Evolutionary conservation across 2,888 invertebrate species (phyloP).

Genomic region (Imbricaverruca yamaguchii): DNA sequence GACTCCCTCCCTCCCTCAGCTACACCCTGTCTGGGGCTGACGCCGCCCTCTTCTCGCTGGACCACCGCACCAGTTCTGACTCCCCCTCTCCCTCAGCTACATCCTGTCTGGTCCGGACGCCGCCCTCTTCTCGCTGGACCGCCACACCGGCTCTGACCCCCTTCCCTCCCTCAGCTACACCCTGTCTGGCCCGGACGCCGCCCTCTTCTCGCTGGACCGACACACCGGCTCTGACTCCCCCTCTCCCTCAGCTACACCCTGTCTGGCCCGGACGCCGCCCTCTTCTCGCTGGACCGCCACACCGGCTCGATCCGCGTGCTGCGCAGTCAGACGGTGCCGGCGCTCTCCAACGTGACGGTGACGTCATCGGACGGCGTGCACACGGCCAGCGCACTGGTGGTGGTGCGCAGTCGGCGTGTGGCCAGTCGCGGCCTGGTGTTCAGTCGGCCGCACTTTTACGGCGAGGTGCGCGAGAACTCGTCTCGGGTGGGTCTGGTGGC

Average conservation of each 20-base stretch:
- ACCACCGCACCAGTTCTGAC: no score
- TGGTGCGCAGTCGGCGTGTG: constrained; percentile 38
- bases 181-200: neutral
- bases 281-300: neutral
- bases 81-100: no score
- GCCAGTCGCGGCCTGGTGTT: constrained; percentile 71
- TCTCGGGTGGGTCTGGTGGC: constrained; percentile 71
- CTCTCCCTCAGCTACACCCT: neutral
- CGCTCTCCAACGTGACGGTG: neutral
- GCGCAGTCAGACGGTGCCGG: neutral
- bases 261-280: neutral
- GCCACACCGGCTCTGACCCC: neutral
- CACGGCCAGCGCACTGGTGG: neutral
- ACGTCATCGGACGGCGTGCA: neutral
- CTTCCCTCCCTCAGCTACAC: neutral
- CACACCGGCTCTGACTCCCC: neutral
- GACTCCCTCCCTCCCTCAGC: no score
- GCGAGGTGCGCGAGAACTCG: constrained; percentile 74
- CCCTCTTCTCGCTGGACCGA: no score
- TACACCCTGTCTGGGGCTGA: no score
- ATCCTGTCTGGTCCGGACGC: no score
- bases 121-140: no score
- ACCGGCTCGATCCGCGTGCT: neutral
- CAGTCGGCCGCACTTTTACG: constrained; percentile 69
- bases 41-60: no score